Percentiles rank a stretch among this genome's conserved stretches.
These are phyloP conservation scores for Drosophila ogumai DNA, from an alignment of 1,140 invertebrate species.

Conservation along the genomic window DNA sequence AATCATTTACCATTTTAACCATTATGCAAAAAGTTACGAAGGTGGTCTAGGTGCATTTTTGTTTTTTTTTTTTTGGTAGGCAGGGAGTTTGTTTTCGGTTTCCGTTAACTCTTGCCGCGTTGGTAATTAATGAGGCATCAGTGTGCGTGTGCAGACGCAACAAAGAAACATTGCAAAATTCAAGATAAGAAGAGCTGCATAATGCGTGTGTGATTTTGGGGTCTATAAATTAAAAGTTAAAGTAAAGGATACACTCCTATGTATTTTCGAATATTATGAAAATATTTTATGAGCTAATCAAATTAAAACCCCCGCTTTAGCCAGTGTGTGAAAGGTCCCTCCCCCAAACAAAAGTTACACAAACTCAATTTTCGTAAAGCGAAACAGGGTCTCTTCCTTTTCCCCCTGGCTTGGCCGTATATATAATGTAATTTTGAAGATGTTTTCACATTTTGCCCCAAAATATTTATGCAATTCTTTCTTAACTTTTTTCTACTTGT, in stretches of 20 bases:
- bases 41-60: conserved; percentile 28
- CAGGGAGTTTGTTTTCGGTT: conserved; percentile 42
- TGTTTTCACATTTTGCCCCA: conserved; percentile 35
- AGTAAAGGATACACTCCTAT: background rate
- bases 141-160: conserved; percentile 35
- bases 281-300: conserved; percentile 27
- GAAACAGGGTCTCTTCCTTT: conserved; percentile 10
- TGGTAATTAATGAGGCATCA: conserved; percentile 63
- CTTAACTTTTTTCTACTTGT: background rate
- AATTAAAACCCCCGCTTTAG: conserved; percentile 13
- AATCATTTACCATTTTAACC: conserved; percentile 42
- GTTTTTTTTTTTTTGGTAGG: conserved; percentile 2
- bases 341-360: conserved; percentile 51
- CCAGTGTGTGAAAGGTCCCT: too few species aligned
- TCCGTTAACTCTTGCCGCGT: conserved; percentile 42
- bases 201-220: background rate
- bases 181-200: conserved; percentile 5
- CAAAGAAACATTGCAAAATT: background rate
- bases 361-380: conserved; percentile 68
- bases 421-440: conserved; percentile 40
- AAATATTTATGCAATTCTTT: conserved; percentile 41
- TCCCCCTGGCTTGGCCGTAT: background rate
- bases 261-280: background rate
- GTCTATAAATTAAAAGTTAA: background rate
- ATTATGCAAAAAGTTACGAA: conserved; percentile 45